phyloP scores from a whole-genome alignment of 2,113 vertebrate genomes.

The Amia ocellicauda region DNA sequence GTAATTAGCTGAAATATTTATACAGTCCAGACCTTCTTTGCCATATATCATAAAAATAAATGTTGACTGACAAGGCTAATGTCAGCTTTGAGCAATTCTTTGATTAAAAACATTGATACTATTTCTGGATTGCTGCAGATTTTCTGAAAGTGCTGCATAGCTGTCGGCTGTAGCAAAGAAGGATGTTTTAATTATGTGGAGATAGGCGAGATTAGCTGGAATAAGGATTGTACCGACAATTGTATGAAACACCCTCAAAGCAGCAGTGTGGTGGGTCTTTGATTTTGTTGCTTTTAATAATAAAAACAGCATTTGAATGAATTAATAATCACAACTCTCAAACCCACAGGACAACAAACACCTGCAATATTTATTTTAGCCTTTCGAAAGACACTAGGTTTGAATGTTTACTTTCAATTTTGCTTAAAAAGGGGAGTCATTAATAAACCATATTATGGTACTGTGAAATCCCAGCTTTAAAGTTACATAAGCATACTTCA shows the following conservation, averaged over 20 bases:
- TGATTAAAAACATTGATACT: slow-evolving; percentile 16
- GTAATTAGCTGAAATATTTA: slow-evolving; percentile 17
- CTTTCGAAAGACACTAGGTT: neutral
- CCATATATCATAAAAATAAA: slow-evolving; percentile 7
- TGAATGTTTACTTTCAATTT: neutral
- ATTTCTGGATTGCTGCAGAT: slow-evolving; percentile 22
- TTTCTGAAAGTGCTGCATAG: neutral
- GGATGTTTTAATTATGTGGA: slow-evolving; percentile 37
- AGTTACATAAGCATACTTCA: neutral
- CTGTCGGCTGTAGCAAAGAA: slow-evolving; percentile 21
- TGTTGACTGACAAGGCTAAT: slow-evolving; percentile 8
- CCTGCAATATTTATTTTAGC: too few relatives aligned
- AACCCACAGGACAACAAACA: too few relatives aligned
- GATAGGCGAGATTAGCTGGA: slow-evolving; percentile 16
- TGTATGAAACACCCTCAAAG: neutral
- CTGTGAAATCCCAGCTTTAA: neutral
- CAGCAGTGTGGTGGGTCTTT: too few relatives aligned
- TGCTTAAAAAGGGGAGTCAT: neutral
- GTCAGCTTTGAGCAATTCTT: neutral
- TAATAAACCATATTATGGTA: slow-evolving; percentile 4
- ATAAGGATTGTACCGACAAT: neutral
- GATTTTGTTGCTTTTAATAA: too few relatives aligned
- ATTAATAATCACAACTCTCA: too few relatives aligned
- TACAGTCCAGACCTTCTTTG: slow-evolving; percentile 8
- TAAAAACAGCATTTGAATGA: too few relatives aligned